Conservation (phyloP, 2,888 invertebrate species). For the Hanleya hanleyi region DNA sequence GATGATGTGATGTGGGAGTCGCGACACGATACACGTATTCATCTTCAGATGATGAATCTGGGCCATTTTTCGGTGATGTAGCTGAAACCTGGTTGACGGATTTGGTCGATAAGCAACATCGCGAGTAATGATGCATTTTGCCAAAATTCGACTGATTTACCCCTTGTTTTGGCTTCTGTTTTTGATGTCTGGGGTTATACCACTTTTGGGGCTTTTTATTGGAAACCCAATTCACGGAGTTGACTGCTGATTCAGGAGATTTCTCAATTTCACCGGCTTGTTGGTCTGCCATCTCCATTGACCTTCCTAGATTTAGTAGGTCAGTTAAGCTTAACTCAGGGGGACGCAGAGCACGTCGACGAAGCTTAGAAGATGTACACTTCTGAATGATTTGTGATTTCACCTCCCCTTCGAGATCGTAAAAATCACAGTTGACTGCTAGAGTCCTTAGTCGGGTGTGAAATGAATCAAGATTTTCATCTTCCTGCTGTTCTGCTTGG, state of each 20-base stretch:
- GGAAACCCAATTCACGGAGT: background rate
- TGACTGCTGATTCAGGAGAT: background rate
- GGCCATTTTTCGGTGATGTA: background rate
- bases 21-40: background rate
- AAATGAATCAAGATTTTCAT: constrained; percentile 14
- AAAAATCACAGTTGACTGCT: no score
- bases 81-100: background rate
- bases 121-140: background rate
- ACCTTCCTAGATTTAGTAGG: background rate
- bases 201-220: background rate
- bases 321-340: background rate
- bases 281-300: background rate
- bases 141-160: background rate
- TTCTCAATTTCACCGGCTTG: constrained; percentile 1
- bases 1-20: background rate
- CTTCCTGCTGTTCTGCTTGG: background rate
- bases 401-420: no score
- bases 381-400: no score
- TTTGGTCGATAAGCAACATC: background rate
- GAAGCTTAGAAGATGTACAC: background rate
- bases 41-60: background rate
- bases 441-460: constrained; percentile 8
- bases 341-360: background rate
- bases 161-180: background rate
- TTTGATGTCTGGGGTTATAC: background rate